Evolutionary conservation across 2,113 vertebrate genomes (phyloP).

Genomic region (Anguilla rostrata): DNA sequence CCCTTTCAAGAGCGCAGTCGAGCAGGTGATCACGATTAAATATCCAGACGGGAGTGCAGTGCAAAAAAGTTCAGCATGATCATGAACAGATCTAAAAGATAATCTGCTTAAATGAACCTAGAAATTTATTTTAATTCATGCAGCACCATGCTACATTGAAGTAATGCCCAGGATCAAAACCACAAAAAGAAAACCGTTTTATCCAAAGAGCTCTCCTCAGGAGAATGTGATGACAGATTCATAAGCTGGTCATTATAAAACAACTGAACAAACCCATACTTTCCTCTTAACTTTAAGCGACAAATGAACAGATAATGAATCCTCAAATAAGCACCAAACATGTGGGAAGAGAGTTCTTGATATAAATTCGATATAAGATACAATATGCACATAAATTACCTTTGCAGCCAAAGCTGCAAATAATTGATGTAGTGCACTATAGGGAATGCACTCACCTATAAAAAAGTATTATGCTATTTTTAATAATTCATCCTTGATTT

Average conservation of each 20-base stretch:
- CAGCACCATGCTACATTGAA: no score
- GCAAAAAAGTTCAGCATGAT: background rate
- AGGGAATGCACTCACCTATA: background rate
- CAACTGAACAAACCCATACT: background rate
- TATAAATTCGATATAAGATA: background rate
- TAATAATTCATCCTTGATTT: background rate
- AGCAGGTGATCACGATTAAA: background rate
- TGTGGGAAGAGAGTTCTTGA: background rate
- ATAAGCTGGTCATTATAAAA: background rate
- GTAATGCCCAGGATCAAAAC: no score
- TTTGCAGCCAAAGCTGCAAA: no score
- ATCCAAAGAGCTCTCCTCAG: no score
- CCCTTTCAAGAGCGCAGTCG: background rate
- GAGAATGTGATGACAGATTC: background rate
- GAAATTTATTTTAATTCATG: background rate
- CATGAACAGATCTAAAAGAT: background rate
- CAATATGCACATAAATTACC: no score
- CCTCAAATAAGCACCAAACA: no score
- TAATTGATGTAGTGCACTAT: no score
- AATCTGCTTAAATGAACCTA: no score
- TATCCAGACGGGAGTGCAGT: background rate
- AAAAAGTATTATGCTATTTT: background rate
- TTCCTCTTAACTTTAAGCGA: no score
- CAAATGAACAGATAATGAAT: no score
- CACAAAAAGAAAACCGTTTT: background rate